A percentile compares a stretch with the other conserved stretches of the same genome.
Evolutionary conservation across 1,140 invertebrate species (phyloP).

Genomic region (Drosophila sturtevanti): DNA sequence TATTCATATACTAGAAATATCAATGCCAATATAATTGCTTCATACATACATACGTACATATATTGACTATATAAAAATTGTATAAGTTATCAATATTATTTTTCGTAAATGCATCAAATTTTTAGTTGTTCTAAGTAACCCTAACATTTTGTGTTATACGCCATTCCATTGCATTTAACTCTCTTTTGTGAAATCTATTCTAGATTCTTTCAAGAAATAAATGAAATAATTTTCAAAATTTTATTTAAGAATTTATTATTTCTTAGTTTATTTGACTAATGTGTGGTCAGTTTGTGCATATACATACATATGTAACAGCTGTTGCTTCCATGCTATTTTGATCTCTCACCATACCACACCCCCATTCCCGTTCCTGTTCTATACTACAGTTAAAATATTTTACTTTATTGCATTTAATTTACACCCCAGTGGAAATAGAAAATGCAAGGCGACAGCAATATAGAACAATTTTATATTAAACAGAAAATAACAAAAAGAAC

Average conservation of each 20-base stretch:
- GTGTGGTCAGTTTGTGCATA: background rate
- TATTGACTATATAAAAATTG: slow-evolving; percentile 3
- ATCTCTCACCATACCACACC: background rate
- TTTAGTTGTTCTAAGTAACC: too few species aligned
- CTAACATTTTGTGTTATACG: too few species aligned
- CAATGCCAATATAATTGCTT: slow-evolving; percentile 23
- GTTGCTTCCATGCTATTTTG: background rate
- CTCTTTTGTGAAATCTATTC: too few species aligned
- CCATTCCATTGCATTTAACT: too few species aligned
- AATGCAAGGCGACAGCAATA: slow-evolving; percentile 16
- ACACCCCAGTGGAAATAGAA: slow-evolving; percentile 58
- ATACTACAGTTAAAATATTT: background rate
- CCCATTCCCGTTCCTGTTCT: background rate
- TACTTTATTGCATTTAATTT: slow-evolving; percentile 71
- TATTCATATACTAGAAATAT: background rate
- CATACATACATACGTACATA: background rate
- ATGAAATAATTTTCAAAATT: too few species aligned
- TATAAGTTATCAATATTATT: background rate
- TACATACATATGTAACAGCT: slow-evolving; percentile 1
- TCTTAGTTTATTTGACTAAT: too few species aligned
- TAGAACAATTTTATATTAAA: background rate
- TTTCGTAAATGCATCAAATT: too few species aligned
- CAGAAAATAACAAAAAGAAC: slow-evolving; percentile 8
- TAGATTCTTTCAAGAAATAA: too few species aligned
- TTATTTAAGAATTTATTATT: too few species aligned